Percentiles rank a stretch among this genome's conserved stretches.
Evolutionary conservation across 2,888 invertebrate genomes (phyloP).

Genomic region (Lacanobia wlatinum): DNA sequence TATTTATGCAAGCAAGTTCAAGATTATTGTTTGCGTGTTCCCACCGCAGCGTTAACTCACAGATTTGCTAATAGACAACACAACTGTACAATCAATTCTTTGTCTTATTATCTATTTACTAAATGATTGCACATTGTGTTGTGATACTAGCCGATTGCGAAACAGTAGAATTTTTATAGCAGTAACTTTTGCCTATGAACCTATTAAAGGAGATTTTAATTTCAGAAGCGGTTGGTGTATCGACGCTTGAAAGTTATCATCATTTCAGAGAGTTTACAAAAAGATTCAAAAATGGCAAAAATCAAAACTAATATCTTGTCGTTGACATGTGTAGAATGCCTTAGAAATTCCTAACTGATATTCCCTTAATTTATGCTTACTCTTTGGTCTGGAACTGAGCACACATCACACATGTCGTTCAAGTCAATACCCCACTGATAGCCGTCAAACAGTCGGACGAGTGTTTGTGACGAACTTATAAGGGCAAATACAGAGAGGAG

Average conservation of each 20-base stretch:
- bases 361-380: constrained; percentile 13
- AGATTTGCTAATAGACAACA: constrained; percentile 55
- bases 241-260: no score
- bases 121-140: constrained; percentile 28
- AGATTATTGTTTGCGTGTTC: constrained; percentile 61
- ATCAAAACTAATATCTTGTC: neutral
- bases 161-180: neutral
- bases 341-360: neutral
- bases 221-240: no score
- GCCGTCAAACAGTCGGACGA: constrained; percentile 23
- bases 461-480: constrained; percentile 48
- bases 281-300: no score
- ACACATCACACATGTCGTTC: constrained; percentile 13
- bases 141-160: constrained; percentile 25
- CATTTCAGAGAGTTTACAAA: no score
- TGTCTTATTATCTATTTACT: constrained; percentile 47
- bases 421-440: constrained; percentile 40
- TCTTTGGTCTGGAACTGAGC: constrained; percentile 15
- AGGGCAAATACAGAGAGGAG: constrained; percentile 33
- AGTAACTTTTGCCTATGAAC: neutral
- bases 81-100: constrained; percentile 50
- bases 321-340: neutral
- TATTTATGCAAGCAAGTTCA: constrained; percentile 64
- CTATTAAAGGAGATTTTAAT: neutral
- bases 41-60: constrained; percentile 51